These are phyloP conservation scores for Idaea dimidiata DNA, from an alignment of 2,888 invertebrate species.

Conservation along the genomic window DNA sequence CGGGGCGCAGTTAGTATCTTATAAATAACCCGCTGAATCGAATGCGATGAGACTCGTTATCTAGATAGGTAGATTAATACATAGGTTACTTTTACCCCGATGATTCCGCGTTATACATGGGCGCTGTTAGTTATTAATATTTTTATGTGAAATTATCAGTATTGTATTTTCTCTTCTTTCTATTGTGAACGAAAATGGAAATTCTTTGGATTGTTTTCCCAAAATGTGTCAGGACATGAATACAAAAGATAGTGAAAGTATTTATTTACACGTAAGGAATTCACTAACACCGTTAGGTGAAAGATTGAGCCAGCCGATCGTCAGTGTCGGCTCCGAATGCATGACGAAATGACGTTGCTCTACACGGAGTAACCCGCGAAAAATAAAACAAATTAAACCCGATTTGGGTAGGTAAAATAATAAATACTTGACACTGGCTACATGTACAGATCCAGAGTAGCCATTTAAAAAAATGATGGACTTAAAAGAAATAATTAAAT, in stretches of 20 bases:
- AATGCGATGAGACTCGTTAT: too few relatives aligned
- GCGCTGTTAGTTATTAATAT: too few relatives aligned
- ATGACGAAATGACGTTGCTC: conserved; percentile 47
- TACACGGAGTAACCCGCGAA: background rate
- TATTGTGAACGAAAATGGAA: background rate
- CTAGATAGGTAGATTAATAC: too few relatives aligned
- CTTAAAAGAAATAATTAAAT: conserved; percentile 73
- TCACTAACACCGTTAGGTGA: conserved; percentile 15
- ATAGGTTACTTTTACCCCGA: too few relatives aligned
- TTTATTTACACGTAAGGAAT: background rate
- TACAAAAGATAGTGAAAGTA: background rate
- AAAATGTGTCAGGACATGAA: background rate
- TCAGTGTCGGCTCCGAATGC: conserved; percentile 47
- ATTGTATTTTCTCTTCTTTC: background rate
- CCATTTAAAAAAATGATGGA: conserved; percentile 57
- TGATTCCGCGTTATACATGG: too few relatives aligned
- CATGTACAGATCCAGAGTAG: conserved; percentile 9
- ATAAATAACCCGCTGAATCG: too few relatives aligned
- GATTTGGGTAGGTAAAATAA: conserved; percentile 18
- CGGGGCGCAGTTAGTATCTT: too few relatives aligned
- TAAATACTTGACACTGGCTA: conserved; percentile 38
- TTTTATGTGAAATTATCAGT: background rate
- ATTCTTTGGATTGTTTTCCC: background rate
- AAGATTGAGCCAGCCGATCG: conserved; percentile 59
- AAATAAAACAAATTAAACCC: conserved; percentile 1